Evolutionary conservation across 2,797 vertebrate species (phyloP).

Genomic region (Otolemur crassicaudatus): DNA sequence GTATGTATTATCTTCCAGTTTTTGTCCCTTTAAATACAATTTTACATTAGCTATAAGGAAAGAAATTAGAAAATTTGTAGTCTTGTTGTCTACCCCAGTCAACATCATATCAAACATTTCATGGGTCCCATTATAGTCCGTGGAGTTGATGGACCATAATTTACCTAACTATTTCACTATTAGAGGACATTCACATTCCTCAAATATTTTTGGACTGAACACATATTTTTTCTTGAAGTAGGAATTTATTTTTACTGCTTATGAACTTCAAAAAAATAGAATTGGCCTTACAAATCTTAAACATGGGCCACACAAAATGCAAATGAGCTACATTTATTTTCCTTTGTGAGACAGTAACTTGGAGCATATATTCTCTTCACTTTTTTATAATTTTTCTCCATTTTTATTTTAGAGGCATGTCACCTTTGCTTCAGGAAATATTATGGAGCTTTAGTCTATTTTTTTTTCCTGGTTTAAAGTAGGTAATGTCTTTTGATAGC

Average conservation of each 20-base stretch:
- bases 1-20: neutral
- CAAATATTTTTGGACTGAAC: neutral
- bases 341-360: neutral
- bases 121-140: neutral
- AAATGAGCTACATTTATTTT: slow-evolving; percentile 26
- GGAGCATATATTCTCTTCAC: neutral
- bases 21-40: neutral
- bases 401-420: slow-evolving; percentile 43
- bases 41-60: slow-evolving; percentile 3
- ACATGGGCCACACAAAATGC: neutral
- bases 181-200: neutral
- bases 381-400: neutral
- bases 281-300: neutral
- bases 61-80: neutral
- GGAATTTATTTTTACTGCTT: slow-evolving; percentile 35
- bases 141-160: neutral
- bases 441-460: accelerated
- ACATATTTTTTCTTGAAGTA: neutral
- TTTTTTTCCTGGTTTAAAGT: neutral
- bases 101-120: neutral
- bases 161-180: neutral
- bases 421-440: neutral
- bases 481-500: neutral
- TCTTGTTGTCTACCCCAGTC: neutral
- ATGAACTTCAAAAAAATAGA: neutral